phyloP scores from a whole-genome alignment of 2,888 invertebrate species.

The Clostera curtula region DNA sequence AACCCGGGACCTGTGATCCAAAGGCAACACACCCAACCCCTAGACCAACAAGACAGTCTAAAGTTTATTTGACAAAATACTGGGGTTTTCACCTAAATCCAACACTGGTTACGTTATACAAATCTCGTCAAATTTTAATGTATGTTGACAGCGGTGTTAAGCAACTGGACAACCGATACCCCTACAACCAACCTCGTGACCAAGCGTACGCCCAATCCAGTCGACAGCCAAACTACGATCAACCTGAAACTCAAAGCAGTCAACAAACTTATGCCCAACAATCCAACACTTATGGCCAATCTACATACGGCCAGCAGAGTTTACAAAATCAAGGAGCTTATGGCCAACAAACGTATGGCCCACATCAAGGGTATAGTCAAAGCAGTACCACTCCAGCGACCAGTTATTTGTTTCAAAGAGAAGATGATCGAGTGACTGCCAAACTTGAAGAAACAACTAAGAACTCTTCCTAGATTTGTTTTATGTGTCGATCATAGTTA shows the following conservation, averaged over 20 bases:
- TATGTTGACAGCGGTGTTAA: conserved; percentile 38
- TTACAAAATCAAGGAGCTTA: too few relatives aligned
- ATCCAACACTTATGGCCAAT: conserved; percentile 6
- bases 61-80: too few relatives aligned
- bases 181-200: conserved; percentile 27
- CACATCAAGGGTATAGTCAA: conserved; percentile 16
- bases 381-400: conserved; percentile 63
- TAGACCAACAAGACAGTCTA: too few relatives aligned
- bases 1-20: too few relatives aligned
- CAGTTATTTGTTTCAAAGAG: conserved; percentile 72
- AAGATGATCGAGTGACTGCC: conserved; percentile 55
- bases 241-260: conserved; percentile 16
- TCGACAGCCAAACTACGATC: conserved; percentile 16
- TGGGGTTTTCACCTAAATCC: too few relatives aligned
- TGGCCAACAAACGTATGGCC: conserved; percentile 10
- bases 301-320: conserved; percentile 12
- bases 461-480: conserved; percentile 30
- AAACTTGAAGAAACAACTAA: conserved; percentile 54
- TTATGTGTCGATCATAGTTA: neutral
- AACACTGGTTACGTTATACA: too few relatives aligned
- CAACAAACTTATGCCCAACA: conserved; percentile 16
- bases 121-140: neutral
- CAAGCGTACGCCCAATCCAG: conserved; percentile 22
- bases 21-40: too few relatives aligned
- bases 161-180: conserved; percentile 31